phyloP scores from a whole-genome alignment of 2,797 vertebrate species.

The Capromys pilorides region DNA sequence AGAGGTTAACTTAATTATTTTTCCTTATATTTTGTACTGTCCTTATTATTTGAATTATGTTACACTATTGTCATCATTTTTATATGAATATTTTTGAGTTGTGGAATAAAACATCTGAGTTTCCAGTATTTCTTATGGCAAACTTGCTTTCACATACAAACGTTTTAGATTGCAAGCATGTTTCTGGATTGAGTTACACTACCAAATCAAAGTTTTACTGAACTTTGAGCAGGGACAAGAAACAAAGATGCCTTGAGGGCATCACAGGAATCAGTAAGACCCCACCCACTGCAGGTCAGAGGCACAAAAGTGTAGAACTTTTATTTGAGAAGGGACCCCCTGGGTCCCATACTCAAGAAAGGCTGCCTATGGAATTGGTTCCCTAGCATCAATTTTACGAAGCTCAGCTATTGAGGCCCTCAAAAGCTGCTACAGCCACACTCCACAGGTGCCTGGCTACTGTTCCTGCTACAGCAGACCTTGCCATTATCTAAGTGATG shows the following conservation, averaged over 20 bases:
- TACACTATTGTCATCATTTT: not conserved
- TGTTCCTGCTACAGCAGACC: not conserved
- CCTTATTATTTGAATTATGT: not conserved
- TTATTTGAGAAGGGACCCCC: not conserved
- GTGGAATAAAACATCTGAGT: not conserved
- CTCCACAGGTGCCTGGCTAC: not conserved
- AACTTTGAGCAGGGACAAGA: not conserved
- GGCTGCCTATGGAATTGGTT: not conserved
- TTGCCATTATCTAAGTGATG: not conserved
- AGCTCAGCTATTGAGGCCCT: not conserved
- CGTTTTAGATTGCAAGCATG: not conserved
- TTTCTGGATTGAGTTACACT: not conserved
- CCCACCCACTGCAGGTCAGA: not conserved
- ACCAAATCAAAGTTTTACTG: not conserved
- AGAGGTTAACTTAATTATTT: not conserved
- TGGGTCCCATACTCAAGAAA: not conserved
- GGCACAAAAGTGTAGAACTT: not conserved
- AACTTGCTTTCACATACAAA: not conserved
- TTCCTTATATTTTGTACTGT: not conserved
- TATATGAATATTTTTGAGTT: not conserved
- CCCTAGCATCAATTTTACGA: not conserved
- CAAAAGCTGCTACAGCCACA: not conserved
- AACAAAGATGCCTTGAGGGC: not conserved
- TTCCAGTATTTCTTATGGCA: not conserved
- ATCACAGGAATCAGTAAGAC: not conserved